Evolutionary conservation across 2,888 invertebrate species (phyloP).

Genomic region (Loripinus fragilis): DNA sequence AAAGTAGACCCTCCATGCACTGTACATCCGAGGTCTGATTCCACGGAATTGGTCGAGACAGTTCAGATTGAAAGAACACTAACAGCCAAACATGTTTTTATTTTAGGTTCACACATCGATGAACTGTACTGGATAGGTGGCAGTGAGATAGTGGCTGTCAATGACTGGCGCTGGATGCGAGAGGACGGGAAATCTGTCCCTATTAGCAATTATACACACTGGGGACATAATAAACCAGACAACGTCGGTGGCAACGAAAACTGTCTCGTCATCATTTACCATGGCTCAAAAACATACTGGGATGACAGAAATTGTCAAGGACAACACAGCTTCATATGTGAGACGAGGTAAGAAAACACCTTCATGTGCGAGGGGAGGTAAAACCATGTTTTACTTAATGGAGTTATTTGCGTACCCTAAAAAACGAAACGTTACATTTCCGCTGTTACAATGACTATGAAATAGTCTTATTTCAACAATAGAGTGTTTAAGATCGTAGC

Average conservation of each 20-base stretch:
- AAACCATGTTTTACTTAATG: no score
- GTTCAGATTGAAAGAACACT: no score
- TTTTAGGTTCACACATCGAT: conserved; percentile 38
- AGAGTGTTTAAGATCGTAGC: no score
- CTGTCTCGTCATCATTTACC: conserved; percentile 35
- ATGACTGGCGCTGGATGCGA: conserved; percentile 48
- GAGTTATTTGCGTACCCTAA: no score
- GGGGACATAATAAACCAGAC: conserved; percentile 29
- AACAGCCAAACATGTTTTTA: no score
- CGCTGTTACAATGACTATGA: no score
- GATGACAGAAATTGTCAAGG: conserved; percentile 30
- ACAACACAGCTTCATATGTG: conserved; percentile 46
- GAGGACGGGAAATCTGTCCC: conserved; percentile 23
- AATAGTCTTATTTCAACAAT: no score
- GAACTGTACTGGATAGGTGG: conserved; percentile 44
- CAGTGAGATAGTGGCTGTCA: conserved; percentile 37
- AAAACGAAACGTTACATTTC: no score
- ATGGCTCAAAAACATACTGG: conserved; percentile 28
- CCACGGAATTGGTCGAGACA: no score
- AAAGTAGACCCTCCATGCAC: no score
- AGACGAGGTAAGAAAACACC: conserved; percentile 30
- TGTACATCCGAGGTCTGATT: no score
- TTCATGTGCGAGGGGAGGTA: no score
- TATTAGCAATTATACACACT: conserved; percentile 32
- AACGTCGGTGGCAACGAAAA: conserved; percentile 39